These are phyloP conservation scores for Dasypolia templi DNA, from an alignment of 2,888 invertebrate genomes.

Conservation along the genomic window DNA sequence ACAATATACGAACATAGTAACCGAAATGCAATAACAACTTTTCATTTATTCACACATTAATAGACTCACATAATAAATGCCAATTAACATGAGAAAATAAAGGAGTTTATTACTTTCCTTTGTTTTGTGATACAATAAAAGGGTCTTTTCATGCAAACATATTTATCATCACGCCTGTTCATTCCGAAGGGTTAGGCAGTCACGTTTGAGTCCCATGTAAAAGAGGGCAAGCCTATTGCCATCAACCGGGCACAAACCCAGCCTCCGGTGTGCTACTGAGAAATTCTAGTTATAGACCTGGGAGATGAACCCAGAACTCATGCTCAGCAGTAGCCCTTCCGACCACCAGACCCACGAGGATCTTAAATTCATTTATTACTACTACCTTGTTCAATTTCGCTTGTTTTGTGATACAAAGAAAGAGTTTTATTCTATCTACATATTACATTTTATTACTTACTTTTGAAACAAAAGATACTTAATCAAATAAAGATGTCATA, in stretches of 20 bases:
- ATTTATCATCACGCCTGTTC: too few species aligned
- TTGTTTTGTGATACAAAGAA: neutral
- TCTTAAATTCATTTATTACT: too few species aligned
- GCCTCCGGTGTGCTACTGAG: too few species aligned
- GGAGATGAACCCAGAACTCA: too few species aligned
- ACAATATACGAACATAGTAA: neutral
- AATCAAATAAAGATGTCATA: slow-evolving; percentile 21
- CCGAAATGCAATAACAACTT: slow-evolving; percentile 4
- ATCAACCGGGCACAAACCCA: too few species aligned
- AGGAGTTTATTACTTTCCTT: neutral
- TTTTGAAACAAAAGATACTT: slow-evolving; percentile 11
- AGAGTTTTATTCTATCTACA: slow-evolving; percentile 13
- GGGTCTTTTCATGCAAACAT: neutral
- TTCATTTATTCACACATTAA: neutral
- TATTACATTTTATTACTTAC: slow-evolving; percentile 13
- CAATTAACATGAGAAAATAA: neutral
- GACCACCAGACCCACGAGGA: neutral
- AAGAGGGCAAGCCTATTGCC: too few species aligned
- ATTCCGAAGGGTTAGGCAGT: too few species aligned
- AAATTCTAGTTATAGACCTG: too few species aligned
- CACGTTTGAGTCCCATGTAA: too few species aligned
- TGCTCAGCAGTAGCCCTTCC: too few species aligned
- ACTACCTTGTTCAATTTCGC: neutral
- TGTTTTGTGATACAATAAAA: neutral
- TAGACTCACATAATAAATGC: neutral